A percentile compares a stretch with the other conserved stretches of the same genome.
Conservation (phyloP, 2,113 vertebrate genomes). For the Vulpes vulpes region DNA sequence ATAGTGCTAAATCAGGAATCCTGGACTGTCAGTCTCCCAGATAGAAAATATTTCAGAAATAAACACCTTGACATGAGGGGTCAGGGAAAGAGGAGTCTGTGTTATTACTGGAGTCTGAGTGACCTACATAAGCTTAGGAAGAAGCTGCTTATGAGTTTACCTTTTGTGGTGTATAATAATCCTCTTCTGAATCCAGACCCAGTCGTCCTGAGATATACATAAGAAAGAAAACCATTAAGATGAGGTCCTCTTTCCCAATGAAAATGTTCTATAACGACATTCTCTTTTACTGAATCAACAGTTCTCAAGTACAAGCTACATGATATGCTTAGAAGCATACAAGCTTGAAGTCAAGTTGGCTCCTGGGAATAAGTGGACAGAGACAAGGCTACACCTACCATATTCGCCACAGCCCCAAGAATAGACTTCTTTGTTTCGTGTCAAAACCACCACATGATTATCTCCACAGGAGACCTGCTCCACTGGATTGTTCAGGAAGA, state of each 20-base stretch:
- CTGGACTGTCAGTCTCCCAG: not conserved
- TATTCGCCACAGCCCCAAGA: slow-evolving; percentile 99
- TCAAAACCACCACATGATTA: slow-evolving; percentile 96
- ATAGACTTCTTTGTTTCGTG: slow-evolving; percentile 93
- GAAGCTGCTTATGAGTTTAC: slow-evolving; percentile 84
- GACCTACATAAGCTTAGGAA: not conserved
- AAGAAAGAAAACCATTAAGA: slow-evolving; percentile 50
- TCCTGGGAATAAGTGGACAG: not conserved
- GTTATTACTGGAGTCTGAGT: not conserved
- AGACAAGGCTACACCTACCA: slow-evolving; percentile 86
- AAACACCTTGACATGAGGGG: slow-evolving; percentile 9
- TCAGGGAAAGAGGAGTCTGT: not conserved
- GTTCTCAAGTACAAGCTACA: not conserved
- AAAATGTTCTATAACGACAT: not conserved
- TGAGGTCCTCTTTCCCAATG: not conserved
- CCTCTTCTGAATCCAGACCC: slow-evolving; percentile 98
- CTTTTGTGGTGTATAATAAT: slow-evolving; percentile 95
- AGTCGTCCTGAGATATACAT: slow-evolving; percentile 91
- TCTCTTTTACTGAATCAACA: slow-evolving; percentile 41
- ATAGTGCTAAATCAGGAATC: slow-evolving; percentile 37
- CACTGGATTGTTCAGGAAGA: slow-evolving; percentile 94
- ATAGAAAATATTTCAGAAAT: slow-evolving; percentile 52
- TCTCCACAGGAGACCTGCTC: slow-evolving; percentile 97
- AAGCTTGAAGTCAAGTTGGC: not conserved
- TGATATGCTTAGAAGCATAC: not conserved